Evolutionary conservation across 1,140 invertebrate genomes (phyloP), one percentile per base, ranked within the genome.

Genomic region (Tenebrio molitor): DNA sequence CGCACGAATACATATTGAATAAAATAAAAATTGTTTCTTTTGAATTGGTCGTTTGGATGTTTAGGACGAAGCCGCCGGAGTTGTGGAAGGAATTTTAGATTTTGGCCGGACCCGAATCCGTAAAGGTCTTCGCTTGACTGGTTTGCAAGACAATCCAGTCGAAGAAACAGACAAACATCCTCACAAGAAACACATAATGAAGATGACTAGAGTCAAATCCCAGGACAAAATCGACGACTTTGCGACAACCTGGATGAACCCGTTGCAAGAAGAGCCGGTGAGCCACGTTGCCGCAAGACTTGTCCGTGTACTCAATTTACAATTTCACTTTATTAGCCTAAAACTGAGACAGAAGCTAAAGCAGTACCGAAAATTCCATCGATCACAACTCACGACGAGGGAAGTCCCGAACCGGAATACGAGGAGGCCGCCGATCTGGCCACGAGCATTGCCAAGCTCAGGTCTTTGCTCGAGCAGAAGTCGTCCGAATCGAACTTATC

Each of bases 391-490:
- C 64, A 66, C 17, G 64, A 66, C 0, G 64, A 66, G 4, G 84
- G 84, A 25, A 87, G 85, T 72, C 87, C 86, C 0, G 87, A 88
- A 77, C 90, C 89, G 0, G 86, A 91, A 74, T 92, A 91, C 78
- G 91, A 92, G 80, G 91, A 92, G 76, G 86, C 88, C 0, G 89
- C 90, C 1, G 90, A 92, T 81, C 87, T 92, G 71, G 90, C 90
- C 8, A 87, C 90, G 33, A 91, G 89, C 25, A 92, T 92, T 75
- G 91, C 90, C n/a, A 90, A 91, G 78, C 81, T 92, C 17, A 81
- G 91, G 29, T 89, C 86, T 76, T 80, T 92, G 64, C 81, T 92
- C 29, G 89, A 90, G 76, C 89, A 90, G 76, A 87, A 89, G 72
- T 87, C 87, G 6, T 85, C 84, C 34, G 86, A 85, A 72, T 80